Conservation (phyloP, 2,797 vertebrate species). For the Caiman crocodilus region DNA sequence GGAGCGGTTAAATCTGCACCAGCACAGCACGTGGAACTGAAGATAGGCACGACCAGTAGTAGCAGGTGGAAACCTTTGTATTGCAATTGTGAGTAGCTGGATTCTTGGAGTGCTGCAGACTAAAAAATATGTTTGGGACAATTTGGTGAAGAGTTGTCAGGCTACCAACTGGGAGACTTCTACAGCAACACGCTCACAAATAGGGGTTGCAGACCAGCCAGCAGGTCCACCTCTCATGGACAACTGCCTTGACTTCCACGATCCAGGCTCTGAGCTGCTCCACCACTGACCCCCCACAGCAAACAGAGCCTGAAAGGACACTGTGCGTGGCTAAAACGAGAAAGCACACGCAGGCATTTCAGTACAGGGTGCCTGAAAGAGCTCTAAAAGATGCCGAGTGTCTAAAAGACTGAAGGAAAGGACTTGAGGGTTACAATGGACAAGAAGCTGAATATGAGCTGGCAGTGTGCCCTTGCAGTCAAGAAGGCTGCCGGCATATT, state of each 20-base stretch:
- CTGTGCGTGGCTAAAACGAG: not conserved
- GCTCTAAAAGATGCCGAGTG: not conserved
- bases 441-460: too few species aligned
- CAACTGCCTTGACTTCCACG: not conserved
- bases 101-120: not conserved
- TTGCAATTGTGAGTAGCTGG: not conserved
- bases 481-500: too few species aligned
- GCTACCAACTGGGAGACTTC: not conserved
- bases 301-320: not conserved
- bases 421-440: too few species aligned
- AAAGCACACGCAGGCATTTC: not conserved
- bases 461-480: too few species aligned
- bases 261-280: not conserved
- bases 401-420: not conserved
- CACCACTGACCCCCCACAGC: not conserved
- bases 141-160: not conserved
- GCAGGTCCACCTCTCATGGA: not conserved
- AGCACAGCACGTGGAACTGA: not conserved
- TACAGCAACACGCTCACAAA: not conserved
- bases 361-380: not conserved
- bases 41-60: not conserved
- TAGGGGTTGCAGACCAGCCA: not conserved
- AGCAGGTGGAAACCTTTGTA: not conserved
- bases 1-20: too few species aligned
- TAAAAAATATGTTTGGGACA: not conserved